Evolutionary conservation across 2,797 vertebrate species (phyloP), one percentile per base, ranked within the genome.

Genomic region (Peromyscus attwateri): DNA sequence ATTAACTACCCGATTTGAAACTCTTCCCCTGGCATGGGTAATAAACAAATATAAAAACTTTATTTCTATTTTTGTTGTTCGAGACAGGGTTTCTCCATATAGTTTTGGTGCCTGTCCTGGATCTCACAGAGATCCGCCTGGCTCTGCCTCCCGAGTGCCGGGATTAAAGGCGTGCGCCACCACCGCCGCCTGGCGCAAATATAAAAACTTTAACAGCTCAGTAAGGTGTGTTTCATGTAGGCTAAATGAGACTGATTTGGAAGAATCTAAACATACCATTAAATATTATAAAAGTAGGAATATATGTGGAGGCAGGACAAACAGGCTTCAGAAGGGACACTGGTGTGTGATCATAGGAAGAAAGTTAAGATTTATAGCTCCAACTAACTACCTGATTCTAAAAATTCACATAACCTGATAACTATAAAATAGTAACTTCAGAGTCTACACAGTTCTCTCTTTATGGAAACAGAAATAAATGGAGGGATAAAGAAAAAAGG

Each of bases 231-330:
- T 43, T 77, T 95, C 71, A 92, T 21, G 3, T 43, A 95, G 57
- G 75, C 12, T 92, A 17, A 91, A 71, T 70, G 55, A 91, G 64
- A 92, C 16, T 66, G 43, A 92, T 49, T 94, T 37, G 10, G 93
- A 95, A 94, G 6, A 96, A 73, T 64, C 19, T 37, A n/a, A 37
- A 75, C 83, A 80, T 23, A 64, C 9, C 31, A 29, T 46, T 94
- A 95, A 87, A 70, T 60, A 64, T 25, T 95, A 60, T 94, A 71
- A 92, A 94, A 80, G 87, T 31, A 95, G 57, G 46, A 89, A 19
- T 71, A 10, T 66, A 81, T 55, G 85, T 95, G 40, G 19, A 87
- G 46, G 80, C 5, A 94, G 11, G 25, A 91, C 27, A 95, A 94
- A 88, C 1, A 93, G 27, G n/a, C 82, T 91, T 96, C 62, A 92